Conservation (phyloP, 30 jellyfish, hydroid and myxozoan genomes). For the Chrysaora quinquecirrha region DNA sequence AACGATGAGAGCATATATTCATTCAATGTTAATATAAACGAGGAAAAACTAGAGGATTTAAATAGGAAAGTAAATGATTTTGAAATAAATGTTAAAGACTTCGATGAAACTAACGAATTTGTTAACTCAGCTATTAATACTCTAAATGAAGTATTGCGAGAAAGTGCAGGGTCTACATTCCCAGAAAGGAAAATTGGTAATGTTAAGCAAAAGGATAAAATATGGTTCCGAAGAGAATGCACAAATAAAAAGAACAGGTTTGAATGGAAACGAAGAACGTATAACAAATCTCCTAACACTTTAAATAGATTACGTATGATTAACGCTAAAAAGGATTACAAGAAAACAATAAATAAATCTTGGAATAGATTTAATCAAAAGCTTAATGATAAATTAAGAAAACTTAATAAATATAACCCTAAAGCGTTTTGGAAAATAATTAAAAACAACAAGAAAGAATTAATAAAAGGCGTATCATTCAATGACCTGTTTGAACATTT, state of each 20-base stretch:
- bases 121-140: background rate
- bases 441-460: background rate
- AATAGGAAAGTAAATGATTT: background rate
- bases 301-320: background rate
- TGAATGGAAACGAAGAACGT: background rate
- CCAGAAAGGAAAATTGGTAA: background rate
- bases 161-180: background rate
- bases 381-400: conserved; percentile 17
- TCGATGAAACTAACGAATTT: background rate
- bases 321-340: conserved; percentile 19
- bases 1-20: conserved; percentile 3
- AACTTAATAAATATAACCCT: background rate
- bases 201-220: background rate
- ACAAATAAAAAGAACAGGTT: background rate
- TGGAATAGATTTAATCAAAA: background rate
- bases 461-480: background rate
- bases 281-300: background rate
- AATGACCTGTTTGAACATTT: conserved; percentile 11
- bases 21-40: background rate
- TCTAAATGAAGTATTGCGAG: background rate
- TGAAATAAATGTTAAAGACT: background rate
- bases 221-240: conserved; percentile 8
- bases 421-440: conserved; percentile 9
- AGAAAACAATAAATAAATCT: conserved; percentile 8
- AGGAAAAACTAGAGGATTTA: background rate